phyloP scores from a whole-genome alignment of 2,888 invertebrate genomes.

The Eumacrocentrus americanus region DNA sequence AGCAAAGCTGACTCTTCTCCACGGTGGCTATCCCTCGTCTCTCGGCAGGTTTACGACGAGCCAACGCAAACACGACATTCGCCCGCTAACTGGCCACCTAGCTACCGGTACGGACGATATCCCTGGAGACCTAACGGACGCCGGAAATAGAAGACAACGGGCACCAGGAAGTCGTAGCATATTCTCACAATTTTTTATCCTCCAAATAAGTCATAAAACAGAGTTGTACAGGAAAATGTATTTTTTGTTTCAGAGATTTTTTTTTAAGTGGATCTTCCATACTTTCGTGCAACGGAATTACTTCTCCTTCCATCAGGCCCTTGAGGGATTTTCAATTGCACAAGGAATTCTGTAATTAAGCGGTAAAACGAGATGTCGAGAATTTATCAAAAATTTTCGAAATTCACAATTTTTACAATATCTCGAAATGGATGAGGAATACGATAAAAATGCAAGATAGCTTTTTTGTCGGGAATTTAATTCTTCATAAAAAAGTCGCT shows the following conservation, averaged over 20 bases:
- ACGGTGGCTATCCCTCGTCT: slow-evolving; percentile 43
- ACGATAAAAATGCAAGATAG: too few relatives aligned
- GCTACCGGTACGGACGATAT: slow-evolving; percentile 45
- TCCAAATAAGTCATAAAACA: neutral
- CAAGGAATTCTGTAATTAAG: too few relatives aligned
- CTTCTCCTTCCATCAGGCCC: neutral
- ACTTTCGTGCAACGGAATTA: neutral
- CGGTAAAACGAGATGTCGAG: too few relatives aligned
- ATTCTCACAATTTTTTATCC: neutral
- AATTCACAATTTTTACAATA: too few relatives aligned
- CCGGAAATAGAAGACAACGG: slow-evolving; percentile 10
- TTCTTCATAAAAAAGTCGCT: too few relatives aligned
- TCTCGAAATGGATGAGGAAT: too few relatives aligned
- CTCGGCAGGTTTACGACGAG: slow-evolving; percentile 55
- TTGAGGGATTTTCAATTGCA: slow-evolving; percentile 1
- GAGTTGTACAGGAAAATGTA: slow-evolving; percentile 25
- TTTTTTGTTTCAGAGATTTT: neutral
- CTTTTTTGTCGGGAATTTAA: too few relatives aligned
- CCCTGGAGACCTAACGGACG: slow-evolving; percentile 13
- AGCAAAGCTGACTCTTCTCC: slow-evolving; percentile 23
- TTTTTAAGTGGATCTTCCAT: neutral
- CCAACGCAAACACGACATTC: slow-evolving; percentile 55
- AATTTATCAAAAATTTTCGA: too few relatives aligned
- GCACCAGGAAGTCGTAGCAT: neutral
- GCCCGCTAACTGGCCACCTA: slow-evolving; percentile 56